phyloP scores from a whole-genome alignment of 2,888 invertebrate genomes.

The Apamea anceps region DNA sequence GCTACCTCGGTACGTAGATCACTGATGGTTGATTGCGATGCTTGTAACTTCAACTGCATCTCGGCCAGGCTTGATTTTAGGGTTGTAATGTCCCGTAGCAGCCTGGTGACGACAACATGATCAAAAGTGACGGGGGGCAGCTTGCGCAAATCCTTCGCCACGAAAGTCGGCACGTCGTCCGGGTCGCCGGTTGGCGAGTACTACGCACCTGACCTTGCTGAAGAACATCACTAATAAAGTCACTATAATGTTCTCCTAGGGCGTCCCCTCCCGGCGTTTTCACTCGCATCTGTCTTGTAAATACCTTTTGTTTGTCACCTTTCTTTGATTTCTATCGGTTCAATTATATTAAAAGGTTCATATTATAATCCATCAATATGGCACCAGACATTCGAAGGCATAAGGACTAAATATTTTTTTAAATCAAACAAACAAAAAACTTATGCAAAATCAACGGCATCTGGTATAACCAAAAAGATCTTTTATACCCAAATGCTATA shows the following conservation, averaged over 20 bases:
- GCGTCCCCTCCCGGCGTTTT: not conserved
- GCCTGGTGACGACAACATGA: too few species aligned
- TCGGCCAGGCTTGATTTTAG: too few species aligned
- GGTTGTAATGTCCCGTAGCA: too few species aligned
- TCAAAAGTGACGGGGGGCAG: too few species aligned
- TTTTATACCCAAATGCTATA: slow-evolving; percentile 29
- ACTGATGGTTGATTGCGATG: too few species aligned
- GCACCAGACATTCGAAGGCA: too few species aligned
- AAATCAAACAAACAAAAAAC: slow-evolving; percentile 9
- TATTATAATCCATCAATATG: not conserved
- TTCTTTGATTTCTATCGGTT: not conserved
- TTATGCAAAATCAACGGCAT: slow-evolving; percentile 16
- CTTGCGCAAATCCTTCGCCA: too few species aligned
- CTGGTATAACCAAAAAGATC: slow-evolving; percentile 33
- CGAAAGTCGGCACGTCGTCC: too few species aligned
- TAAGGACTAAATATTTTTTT: not conserved
- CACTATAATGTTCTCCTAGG: too few species aligned
- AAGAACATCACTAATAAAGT: not conserved
- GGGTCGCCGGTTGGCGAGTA: too few species aligned
- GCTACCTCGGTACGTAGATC: too few species aligned
- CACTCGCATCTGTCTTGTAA: not conserved
- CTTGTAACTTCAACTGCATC: too few species aligned
- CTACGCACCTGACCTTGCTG: not conserved
- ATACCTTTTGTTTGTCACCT: not conserved
- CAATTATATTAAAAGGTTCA: not conserved